Evolutionary conservation across 2,797 vertebrate genomes (phyloP).

Genomic region (Anguilla anguilla): DNA sequence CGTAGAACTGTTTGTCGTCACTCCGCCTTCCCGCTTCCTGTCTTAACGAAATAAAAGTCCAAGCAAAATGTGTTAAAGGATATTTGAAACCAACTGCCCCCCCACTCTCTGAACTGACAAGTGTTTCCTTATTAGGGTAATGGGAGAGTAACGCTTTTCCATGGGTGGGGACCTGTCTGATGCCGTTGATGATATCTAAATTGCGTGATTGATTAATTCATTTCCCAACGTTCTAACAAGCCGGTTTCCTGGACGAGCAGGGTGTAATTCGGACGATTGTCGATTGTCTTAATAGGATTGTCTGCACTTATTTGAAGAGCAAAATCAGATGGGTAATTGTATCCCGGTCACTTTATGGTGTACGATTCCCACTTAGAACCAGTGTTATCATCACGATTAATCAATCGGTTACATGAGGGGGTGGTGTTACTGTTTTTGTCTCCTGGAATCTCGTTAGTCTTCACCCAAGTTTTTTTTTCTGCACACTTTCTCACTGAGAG

Average conservation of each 20-base stretch:
- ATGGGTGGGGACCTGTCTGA: slow-evolving; percentile 40
- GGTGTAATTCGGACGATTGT: slow-evolving; percentile 37
- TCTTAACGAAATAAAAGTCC: background rate
- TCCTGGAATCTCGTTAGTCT: background rate
- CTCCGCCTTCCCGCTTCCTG: slow-evolving; percentile 29
- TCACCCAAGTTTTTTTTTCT: background rate
- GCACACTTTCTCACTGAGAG: no score
- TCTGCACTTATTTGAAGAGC: slow-evolving; percentile 55
- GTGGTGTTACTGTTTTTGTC: background rate
- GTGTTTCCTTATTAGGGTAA: slow-evolving; percentile 3
- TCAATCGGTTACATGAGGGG: background rate
- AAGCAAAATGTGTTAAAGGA: background rate
- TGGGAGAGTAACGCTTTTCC: background rate
- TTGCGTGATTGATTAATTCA: slow-evolving; percentile 47
- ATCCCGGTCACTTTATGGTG: slow-evolving; percentile 36
- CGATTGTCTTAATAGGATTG: slow-evolving; percentile 55
- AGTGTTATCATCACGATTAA: background rate
- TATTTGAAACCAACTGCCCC: background rate
- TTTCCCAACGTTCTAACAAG: slow-evolving; percentile 46
- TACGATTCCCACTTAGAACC: background rate
- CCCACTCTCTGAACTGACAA: background rate
- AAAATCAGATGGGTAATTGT: slow-evolving; percentile 58
- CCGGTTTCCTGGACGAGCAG: slow-evolving; percentile 48
- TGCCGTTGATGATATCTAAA: slow-evolving; percentile 38
- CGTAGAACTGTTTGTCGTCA: slow-evolving; percentile 47